phyloP scores from a whole-genome alignment of 2,888 invertebrate species.

The Pristionchus arcanus region DNA sequence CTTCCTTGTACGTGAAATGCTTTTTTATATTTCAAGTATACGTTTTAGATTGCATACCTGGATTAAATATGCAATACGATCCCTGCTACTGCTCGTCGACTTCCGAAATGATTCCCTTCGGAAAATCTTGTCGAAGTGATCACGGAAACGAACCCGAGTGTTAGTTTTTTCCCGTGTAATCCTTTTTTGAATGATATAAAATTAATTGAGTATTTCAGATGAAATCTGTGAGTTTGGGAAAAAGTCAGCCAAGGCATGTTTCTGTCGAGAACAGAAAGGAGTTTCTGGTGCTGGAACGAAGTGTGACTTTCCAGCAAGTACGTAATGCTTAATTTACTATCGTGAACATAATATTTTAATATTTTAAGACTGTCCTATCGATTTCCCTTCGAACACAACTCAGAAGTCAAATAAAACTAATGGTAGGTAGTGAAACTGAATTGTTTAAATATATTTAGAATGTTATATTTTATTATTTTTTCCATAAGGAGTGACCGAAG shows the following conservation, averaged over 20 bases:
- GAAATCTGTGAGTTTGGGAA: not conserved
- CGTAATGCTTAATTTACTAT: too few species aligned
- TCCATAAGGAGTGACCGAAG: too few species aligned
- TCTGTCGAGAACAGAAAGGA: constrained; percentile 9
- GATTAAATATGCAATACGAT: not conserved
- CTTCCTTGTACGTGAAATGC: not conserved
- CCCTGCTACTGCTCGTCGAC: not conserved
- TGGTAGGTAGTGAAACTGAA: too few species aligned
- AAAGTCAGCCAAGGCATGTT: not conserved
- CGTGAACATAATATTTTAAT: too few species aligned
- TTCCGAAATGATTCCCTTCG: not conserved
- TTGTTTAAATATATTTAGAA: too few species aligned
- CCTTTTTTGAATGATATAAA: not conserved
- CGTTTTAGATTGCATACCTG: not conserved
- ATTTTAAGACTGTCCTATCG: too few species aligned
- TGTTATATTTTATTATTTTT: too few species aligned
- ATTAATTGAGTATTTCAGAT: not conserved
- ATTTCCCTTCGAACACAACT: too few species aligned
- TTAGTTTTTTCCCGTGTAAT: not conserved
- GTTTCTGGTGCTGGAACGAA: not conserved
- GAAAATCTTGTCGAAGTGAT: not conserved
- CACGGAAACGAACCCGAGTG: not conserved
- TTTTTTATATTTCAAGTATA: not conserved
- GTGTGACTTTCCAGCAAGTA: not conserved
- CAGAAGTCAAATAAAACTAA: too few species aligned